Conservation (phyloP, 2,113 vertebrate species). For the Synchiropus splendidus region DNA sequence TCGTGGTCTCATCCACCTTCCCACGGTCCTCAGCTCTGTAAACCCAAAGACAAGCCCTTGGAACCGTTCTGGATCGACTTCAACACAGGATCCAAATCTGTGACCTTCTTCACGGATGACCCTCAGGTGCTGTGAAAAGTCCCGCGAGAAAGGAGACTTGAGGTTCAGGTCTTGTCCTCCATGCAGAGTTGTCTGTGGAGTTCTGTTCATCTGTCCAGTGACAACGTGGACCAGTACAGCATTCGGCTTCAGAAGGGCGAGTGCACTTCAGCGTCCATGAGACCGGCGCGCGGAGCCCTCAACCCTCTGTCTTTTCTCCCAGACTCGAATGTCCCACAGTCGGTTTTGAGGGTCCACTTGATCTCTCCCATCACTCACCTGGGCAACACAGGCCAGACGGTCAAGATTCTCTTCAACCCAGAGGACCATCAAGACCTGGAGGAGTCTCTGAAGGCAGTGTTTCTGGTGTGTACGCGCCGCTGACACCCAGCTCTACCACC, state of each 20-base stretch:
- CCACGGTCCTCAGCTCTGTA: slow-evolving; percentile 65
- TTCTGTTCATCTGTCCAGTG: slow-evolving; percentile 66
- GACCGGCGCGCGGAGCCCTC: too few species aligned
- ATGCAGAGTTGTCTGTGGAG: slow-evolving; percentile 82
- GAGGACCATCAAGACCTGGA: slow-evolving; percentile 52
- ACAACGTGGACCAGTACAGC: slow-evolving; percentile 60
- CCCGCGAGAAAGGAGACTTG: background rate
- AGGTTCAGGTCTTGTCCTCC: background rate
- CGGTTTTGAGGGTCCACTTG: slow-evolving; percentile 59
- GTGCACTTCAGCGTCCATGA: background rate
- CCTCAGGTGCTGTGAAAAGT: slow-evolving; percentile 54
- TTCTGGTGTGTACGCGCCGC: slow-evolving; percentile 37
- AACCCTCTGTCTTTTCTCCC: background rate
- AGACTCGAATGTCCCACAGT: slow-evolving; percentile 46
- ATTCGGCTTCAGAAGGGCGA: slow-evolving; percentile 27
- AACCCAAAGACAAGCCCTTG: slow-evolving; percentile 76
- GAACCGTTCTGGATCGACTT: slow-evolving; percentile 92
- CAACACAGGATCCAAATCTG: slow-evolving; percentile 72
- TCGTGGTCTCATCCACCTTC: background rate
- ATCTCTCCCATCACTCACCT: slow-evolving; percentile 51
- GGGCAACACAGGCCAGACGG: slow-evolving; percentile 51
- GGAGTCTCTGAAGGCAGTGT: slow-evolving; percentile 47
- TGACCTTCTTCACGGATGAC: slow-evolving; percentile 80
- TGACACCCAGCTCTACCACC: too few species aligned
- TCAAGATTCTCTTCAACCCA: slow-evolving; percentile 70